Conservation (phyloP, 2,113 vertebrate species). For the Chamaetylas fuelleborni region DNA sequence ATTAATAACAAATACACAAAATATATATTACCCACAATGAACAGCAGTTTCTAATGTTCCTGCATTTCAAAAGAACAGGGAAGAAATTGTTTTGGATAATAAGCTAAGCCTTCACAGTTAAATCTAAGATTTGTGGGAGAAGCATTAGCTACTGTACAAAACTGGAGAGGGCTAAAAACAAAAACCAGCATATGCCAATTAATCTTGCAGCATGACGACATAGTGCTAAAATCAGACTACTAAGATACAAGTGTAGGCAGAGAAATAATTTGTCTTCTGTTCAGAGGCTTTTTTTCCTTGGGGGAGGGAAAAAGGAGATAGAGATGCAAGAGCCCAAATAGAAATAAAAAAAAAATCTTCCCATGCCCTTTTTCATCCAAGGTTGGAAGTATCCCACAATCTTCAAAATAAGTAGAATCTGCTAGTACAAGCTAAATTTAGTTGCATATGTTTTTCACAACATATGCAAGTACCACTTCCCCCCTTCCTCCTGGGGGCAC, state of each 20-base stretch:
- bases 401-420: conserved; percentile 76
- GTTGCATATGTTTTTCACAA: conserved; percentile 61
- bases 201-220: conserved; percentile 8
- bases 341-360: conserved; percentile 69
- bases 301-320: neutral
- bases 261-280: conserved; percentile 30
- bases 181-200: conserved; percentile 8
- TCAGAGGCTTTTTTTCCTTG: neutral
- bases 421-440: conserved; percentile 68
- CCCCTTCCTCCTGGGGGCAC: neutral
- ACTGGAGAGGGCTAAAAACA: conserved; percentile 9
- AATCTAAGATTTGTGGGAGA: neutral
- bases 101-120: neutral
- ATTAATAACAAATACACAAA: neutral
- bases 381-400: conserved; percentile 81
- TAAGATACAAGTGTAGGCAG: conserved; percentile 25
- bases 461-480: conserved; percentile 34
- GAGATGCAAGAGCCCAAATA: neutral
- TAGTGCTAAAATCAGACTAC: conserved; percentile 14
- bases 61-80: neutral
- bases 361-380: conserved; percentile 82
- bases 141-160: neutral
- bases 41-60: neutral
- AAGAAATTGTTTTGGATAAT: neutral
- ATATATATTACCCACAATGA: neutral